These are phyloP conservation scores for Panagrolaimus sp. DNA, from an alignment of 1,140 invertebrate species.

Conservation along the genomic window DNA sequence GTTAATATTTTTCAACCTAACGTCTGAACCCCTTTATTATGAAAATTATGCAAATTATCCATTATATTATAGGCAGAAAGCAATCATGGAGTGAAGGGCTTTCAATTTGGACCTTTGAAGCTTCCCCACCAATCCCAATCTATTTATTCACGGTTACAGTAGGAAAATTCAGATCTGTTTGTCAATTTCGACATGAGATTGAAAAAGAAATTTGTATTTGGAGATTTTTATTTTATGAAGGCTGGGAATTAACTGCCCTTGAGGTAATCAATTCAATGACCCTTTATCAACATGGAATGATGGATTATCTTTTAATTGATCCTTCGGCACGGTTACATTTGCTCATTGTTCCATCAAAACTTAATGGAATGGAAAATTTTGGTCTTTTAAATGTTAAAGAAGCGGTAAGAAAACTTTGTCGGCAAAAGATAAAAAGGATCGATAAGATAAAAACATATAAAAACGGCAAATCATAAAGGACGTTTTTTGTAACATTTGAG, in stretches of 20 bases:
- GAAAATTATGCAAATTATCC: no score
- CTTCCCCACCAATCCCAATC: conserved; percentile 40
- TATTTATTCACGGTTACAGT: conserved; percentile 44
- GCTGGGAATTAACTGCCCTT: conserved; percentile 38
- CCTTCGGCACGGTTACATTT: conserved; percentile 34
- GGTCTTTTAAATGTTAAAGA: conserved; percentile 38
- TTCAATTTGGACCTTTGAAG: conserved; percentile 37
- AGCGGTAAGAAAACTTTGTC: conserved; percentile 20
- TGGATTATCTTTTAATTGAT: conserved; percentile 32
- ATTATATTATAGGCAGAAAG: neutral
- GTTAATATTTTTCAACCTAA: no score
- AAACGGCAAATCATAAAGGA: neutral
- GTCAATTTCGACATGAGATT: neutral
- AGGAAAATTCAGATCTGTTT: conserved; percentile 28
- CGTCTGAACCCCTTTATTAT: no score
- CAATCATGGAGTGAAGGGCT: conserved; percentile 25
- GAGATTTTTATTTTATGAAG: conserved; percentile 22
- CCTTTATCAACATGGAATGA: conserved; percentile 38
- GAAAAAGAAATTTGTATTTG: conserved; percentile 38
- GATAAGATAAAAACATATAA: neutral
- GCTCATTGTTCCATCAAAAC: conserved; percentile 30
- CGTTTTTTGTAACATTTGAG: no score
- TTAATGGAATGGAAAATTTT: conserved; percentile 49
- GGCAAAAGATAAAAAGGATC: neutral
- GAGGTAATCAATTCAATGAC: conserved; percentile 28